Conservation (phyloP, 1,140 invertebrate species). For the Coenobita brevimanus region DNA sequence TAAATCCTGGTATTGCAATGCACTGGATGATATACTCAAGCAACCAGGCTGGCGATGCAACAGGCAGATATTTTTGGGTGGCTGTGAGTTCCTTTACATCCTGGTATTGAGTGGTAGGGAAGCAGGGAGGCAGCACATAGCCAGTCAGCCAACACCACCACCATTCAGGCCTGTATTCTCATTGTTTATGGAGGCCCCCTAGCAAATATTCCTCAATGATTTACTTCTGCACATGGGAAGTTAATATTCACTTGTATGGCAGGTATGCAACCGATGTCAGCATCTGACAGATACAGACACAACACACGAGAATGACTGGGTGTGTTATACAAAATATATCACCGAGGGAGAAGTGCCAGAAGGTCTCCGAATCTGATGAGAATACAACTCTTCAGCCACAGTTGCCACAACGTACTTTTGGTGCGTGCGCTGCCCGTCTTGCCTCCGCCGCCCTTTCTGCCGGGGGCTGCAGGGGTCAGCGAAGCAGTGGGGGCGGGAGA, state of each 20-base stretch:
- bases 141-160: slow-evolving; percentile 32
- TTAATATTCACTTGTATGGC: too few species aligned
- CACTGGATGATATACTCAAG: not conserved
- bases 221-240: too few species aligned
- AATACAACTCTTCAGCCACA: too few species aligned
- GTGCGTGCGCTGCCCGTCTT: slow-evolving; percentile 67
- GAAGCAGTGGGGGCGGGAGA: slow-evolving; percentile 21
- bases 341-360: too few species aligned
- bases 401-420: slow-evolving; percentile 50
- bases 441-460: slow-evolving; percentile 72
- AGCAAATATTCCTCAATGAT: too few species aligned
- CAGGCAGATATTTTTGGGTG: not conserved
- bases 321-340: too few species aligned
- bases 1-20: not conserved
- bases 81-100: not conserved
- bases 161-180: slow-evolving; percentile 46
- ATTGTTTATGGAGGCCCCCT: too few species aligned
- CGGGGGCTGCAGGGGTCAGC: slow-evolving; percentile 62
- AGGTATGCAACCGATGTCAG: too few species aligned
- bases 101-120: not conserved
- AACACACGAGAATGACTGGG: too few species aligned
- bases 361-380: too few species aligned
- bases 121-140: not conserved
- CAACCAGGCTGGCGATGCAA: not conserved
- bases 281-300: too few species aligned